A percentile compares a stretch with the other conserved stretches of the same genome.
Evolutionary conservation across 2,888 invertebrate genomes (phyloP).

Genomic region (Drosophila picticornis): DNA sequence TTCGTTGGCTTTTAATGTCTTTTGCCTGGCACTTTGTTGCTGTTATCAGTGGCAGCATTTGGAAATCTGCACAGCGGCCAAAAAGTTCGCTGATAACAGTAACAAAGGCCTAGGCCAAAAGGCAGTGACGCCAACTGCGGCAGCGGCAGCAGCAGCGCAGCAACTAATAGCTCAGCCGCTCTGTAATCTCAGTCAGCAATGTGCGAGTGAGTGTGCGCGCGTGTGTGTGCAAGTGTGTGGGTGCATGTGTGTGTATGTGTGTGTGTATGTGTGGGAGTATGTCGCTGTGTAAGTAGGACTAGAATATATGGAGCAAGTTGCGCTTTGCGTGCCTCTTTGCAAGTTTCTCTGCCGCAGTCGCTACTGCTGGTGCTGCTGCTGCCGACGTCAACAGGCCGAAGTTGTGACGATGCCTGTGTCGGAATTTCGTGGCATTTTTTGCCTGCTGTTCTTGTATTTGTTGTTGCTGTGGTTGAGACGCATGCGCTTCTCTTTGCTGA

Average conservation of each 20-base stretch:
- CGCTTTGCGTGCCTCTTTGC: constrained; percentile 61
- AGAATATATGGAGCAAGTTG: constrained; percentile 76
- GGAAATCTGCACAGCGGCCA: constrained; percentile 46
- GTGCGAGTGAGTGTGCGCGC: constrained; percentile 15
- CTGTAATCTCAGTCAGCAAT: constrained; percentile 58
- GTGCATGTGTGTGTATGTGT: constrained; percentile 22
- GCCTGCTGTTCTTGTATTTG: constrained; percentile 16
- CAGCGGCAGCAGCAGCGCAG: constrained; percentile 40
- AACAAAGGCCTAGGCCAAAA: constrained; percentile 46
- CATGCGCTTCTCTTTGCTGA: constrained; percentile 37
- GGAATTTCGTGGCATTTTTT: constrained; percentile 42
- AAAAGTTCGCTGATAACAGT: constrained; percentile 58
- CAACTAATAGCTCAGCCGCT: constrained; percentile 65
- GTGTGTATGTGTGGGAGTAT: constrained; percentile 53
- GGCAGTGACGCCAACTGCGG: constrained; percentile 22
- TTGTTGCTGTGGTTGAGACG: constrained; percentile 24
- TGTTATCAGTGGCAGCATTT: constrained; percentile 64
- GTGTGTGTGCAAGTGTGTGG: not conserved
- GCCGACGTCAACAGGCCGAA: constrained; percentile 15
- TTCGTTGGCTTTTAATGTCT: constrained; percentile 64
- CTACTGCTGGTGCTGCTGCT: constrained; percentile 8
- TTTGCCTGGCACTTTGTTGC: constrained; percentile 69
- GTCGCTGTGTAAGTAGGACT: constrained; percentile 76
- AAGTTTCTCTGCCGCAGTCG: constrained; percentile 22
- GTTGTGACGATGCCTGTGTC: constrained; percentile 33